Conservation (phyloP, 2,113 vertebrate species). For the Malaclemys terrapin region DNA sequence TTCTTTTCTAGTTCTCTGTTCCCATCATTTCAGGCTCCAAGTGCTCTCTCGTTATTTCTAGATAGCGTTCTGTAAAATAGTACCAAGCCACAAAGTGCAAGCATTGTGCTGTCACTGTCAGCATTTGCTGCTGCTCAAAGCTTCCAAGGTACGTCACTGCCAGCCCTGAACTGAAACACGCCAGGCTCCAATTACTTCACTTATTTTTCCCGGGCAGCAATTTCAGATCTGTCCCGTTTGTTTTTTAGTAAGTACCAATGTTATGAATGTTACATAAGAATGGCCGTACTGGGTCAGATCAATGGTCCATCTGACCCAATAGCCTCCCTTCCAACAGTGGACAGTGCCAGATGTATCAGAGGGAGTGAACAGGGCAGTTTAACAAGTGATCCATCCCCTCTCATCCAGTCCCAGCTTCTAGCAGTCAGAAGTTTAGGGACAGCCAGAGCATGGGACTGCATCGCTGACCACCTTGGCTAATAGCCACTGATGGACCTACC, state of each 20-base stretch:
- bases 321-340: not conserved
- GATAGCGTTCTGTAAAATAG: conserved; percentile 29
- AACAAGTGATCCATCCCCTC: too few species aligned
- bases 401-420: too few species aligned
- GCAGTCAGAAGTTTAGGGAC: too few species aligned
- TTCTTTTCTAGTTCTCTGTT: not conserved
- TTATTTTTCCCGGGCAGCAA: conserved; percentile 7
- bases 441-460: too few species aligned
- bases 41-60: conserved; percentile 21
- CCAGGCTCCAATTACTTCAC: conserved; percentile 34
- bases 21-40: not conserved
- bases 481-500: too few species aligned
- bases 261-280: conserved; percentile 14
- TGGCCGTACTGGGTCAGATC: not conserved
- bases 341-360: not conserved
- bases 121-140: conserved; percentile 51
- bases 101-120: not conserved
- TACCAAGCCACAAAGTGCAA: conserved; percentile 49
- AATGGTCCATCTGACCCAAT: not conserved
- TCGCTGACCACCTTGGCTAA: too few species aligned
- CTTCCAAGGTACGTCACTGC: conserved; percentile 55
- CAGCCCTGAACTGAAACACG: conserved; percentile 58
- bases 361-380: too few species aligned
- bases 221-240: not conserved
- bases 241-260: conserved; percentile 45